These are phyloP conservation scores for Himantopus leucocephalus DNA, from an alignment of 2,113 vertebrate genomes.

Conservation along the genomic window DNA sequence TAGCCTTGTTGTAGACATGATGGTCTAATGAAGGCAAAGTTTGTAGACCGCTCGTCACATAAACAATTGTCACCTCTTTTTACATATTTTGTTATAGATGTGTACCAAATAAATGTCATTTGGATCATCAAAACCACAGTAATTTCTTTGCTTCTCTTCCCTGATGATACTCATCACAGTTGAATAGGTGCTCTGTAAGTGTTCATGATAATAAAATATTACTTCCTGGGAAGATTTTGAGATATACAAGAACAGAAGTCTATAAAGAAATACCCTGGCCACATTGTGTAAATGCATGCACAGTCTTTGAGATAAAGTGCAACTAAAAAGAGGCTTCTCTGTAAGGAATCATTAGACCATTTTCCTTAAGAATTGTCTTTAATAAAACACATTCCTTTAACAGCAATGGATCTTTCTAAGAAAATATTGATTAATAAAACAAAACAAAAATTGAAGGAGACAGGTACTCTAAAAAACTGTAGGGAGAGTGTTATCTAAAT, in stretches of 20 bases:
- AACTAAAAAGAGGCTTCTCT: neutral
- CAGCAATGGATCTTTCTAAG: neutral
- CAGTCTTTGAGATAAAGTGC: neutral
- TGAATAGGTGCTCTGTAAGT: neutral
- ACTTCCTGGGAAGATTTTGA: neutral
- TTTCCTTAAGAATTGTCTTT: neutral
- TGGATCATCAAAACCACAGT: neutral
- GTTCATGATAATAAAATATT: neutral
- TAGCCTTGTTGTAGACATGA: neutral
- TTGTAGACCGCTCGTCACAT: neutral
- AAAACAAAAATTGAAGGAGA: neutral
- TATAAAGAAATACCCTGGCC: neutral
- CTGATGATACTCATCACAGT: neutral
- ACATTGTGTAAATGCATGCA: neutral
- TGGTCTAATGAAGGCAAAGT: neutral
- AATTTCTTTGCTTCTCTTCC: neutral
- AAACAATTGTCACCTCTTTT: neutral
- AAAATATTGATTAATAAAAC: neutral
- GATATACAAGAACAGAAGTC: neutral
- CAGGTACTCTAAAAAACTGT: neutral
- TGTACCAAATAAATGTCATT: neutral
- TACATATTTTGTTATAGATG: neutral
- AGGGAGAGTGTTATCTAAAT: neutral
- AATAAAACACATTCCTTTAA: neutral
- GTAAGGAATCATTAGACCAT: neutral